Evolutionary conservation across 1,140 invertebrate genomes (phyloP).

Genomic region (Procambarus clarkii): DNA sequence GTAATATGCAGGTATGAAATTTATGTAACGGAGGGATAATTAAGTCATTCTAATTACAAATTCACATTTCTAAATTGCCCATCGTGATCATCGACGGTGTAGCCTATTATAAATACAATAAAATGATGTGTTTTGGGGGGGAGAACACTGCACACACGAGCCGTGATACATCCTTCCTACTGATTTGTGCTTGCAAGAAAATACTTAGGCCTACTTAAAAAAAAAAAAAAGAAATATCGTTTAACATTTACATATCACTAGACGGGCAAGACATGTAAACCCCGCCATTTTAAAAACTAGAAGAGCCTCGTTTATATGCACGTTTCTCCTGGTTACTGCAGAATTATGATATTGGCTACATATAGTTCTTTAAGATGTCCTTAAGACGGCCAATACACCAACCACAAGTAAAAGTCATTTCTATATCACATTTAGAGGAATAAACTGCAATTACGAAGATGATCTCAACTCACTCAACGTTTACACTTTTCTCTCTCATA

Average conservation of each 20-base stretch:
- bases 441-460: neutral
- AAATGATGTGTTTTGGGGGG: neutral
- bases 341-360: neutral
- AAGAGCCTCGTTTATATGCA: neutral
- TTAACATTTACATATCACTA: neutral
- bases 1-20: neutral
- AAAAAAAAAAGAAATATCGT: neutral
- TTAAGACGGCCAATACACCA: neutral
- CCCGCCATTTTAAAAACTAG: neutral
- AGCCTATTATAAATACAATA: neutral
- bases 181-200: neutral
- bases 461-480: neutral
- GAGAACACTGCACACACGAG: neutral
- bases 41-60: too few species aligned
- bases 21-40: neutral
- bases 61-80: too few species aligned
- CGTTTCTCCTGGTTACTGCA: neutral
- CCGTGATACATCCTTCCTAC: neutral
- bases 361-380: neutral
- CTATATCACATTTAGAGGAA: constrained; percentile 8
- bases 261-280: neutral
- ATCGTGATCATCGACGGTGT: too few species aligned
- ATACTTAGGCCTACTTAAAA: neutral
- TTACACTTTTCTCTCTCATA: neutral
- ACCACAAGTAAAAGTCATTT: neutral